Base-by-base conservation (phyloP, 2,113 vertebrate species). In the Hippopotamus amphibius region DNA sequence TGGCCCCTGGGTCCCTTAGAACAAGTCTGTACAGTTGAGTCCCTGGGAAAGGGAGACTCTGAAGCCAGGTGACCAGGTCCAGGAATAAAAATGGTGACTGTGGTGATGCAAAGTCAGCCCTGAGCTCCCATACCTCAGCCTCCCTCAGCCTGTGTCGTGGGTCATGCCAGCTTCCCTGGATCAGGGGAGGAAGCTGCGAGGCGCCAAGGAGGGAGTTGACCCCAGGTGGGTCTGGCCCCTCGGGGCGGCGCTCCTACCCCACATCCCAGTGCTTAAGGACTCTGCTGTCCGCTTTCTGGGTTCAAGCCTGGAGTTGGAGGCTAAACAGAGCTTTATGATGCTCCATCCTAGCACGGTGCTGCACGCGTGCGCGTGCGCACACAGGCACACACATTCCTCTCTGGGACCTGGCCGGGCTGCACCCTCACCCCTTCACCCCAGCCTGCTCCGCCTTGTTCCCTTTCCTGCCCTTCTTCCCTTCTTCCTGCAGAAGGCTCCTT, bases 361-460 rank as follows among this genome's bases (percentile, higher is more conserved):
- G 41, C 30, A 37, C 0, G 6, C 26, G 2, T 15, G 0, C 24
- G 0, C 0, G 0, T 1, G 9, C 41, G 50, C 41, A 2, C 41
- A 0, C 55, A 9, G 24, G 2, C 24, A 14, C 41, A 21, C 19
- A 17, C 33, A 8, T 41, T 12, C 55, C 41, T 79, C 61, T 26
- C 61, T 43, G 50, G 66, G 50, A 53, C 13, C 9, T 4, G 37
- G 14, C 24, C 50, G 14, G 24, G 63, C 24, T 11, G 53, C 0
- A 2, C n/a, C 9, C 21, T 30, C 11, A 46, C 11, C 66, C 66
- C 28, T 74, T 55, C 28, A 5, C 24, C 48, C 5, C 30, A 50
- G 43, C 46, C 26, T 85, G 30, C 28, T 61, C 50, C 76, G 21
- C n/a, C 61, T 63, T 12, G 2, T 21, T 15, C 37, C 11, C 26